phyloP scores from a whole-genome alignment of 2,113 vertebrate genomes.

The Zapornia atra region DNA sequence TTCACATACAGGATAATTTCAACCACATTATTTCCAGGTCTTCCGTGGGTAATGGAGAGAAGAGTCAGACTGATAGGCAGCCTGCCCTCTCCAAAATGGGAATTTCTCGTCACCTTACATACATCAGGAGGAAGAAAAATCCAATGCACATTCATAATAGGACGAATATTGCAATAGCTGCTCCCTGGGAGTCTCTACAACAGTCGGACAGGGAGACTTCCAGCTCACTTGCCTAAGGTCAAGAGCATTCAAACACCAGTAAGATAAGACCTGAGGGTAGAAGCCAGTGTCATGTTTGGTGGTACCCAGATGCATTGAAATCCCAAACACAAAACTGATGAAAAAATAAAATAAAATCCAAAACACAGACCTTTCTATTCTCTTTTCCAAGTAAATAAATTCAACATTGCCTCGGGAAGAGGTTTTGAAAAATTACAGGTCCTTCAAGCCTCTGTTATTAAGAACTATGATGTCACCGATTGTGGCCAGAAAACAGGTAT shows the following conservation, averaged over 20 bases:
- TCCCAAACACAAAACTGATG: background rate
- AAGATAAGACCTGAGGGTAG: background rate
- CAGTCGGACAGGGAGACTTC: background rate
- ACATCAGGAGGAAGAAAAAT: background rate
- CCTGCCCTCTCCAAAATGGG: background rate
- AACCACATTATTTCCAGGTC: background rate
- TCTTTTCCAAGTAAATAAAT: background rate
- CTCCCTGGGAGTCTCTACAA: background rate
- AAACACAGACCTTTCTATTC: background rate
- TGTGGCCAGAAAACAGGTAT: background rate
- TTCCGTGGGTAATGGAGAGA: background rate
- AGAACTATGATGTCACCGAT: background rate
- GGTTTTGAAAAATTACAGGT: background rate
- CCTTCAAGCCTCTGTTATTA: background rate
- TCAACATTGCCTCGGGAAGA: background rate
- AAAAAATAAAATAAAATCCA: background rate
- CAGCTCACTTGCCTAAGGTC: background rate
- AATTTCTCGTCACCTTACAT: background rate
- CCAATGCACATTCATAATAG: background rate
- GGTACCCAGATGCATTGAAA: background rate
- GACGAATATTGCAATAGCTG: background rate
- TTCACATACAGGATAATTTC: background rate
- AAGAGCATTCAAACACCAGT: accelerated
- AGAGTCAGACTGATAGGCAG: background rate
- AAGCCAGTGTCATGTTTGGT: background rate